phyloP scores from a whole-genome alignment of 2,113 vertebrate genomes.

The Ellobius talpinus region DNA sequence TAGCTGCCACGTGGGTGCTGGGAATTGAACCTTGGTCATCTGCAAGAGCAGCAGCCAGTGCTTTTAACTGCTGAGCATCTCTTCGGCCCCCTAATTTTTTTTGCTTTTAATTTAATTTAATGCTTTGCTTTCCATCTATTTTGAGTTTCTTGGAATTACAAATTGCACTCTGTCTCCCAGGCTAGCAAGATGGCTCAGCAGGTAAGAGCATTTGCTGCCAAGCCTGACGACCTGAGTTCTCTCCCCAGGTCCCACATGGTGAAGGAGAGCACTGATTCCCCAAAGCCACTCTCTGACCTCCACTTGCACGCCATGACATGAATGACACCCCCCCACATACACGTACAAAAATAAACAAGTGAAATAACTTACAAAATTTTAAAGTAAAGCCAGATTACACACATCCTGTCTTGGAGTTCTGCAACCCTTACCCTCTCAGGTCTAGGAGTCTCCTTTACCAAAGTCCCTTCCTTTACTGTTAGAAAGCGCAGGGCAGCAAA shows the following conservation, averaged over 20 bases:
- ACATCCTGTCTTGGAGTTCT: not conserved
- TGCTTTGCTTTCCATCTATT: constrained; percentile 20
- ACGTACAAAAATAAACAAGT: not conserved
- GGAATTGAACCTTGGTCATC: too few relatives aligned
- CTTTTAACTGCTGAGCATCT: not conserved
- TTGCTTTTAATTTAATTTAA: not conserved
- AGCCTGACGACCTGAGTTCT: not conserved
- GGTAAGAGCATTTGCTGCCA: not conserved
- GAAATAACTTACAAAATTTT: not conserved
- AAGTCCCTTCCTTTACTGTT: constrained; percentile 20
- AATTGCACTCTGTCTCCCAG: not conserved
- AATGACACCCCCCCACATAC: not conserved
- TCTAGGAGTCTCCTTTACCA: not conserved
- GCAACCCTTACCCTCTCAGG: not conserved
- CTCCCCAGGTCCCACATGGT: not conserved
- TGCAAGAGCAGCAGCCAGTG: too few relatives aligned
- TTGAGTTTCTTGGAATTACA: not conserved
- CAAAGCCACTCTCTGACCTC: not conserved
- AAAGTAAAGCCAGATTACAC: not conserved
- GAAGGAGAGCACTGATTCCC: not conserved
- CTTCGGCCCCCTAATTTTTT: not conserved
- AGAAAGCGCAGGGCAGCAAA: not conserved
- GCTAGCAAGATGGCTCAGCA: not conserved
- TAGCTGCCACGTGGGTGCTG: too few relatives aligned
- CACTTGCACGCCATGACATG: too few relatives aligned